Conservation (phyloP, 2,113 vertebrate genomes). For the Rana temporaria region DNA sequence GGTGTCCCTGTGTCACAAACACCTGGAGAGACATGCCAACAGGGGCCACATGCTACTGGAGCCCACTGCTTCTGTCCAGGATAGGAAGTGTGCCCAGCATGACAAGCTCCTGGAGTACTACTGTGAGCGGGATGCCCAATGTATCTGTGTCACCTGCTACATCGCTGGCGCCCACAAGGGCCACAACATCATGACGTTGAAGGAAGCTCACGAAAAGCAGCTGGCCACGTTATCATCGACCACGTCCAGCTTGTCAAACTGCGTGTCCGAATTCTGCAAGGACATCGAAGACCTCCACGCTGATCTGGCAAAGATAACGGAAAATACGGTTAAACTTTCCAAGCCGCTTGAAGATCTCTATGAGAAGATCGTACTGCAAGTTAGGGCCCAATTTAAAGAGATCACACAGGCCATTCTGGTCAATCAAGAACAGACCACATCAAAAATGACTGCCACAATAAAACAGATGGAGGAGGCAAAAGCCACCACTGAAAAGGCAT, state of each 20-base stretch:
- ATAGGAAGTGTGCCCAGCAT: constrained; percentile 79
- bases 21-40: constrained; percentile 79
- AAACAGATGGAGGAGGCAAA: constrained; percentile 13
- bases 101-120: constrained; percentile 80
- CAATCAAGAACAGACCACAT: neutral
- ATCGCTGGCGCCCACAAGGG: constrained; percentile 63
- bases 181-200: constrained; percentile 65
- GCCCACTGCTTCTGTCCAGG: constrained; percentile 67
- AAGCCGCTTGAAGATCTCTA: neutral
- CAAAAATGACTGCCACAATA: neutral
- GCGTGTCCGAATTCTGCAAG: neutral
- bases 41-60: constrained; percentile 82
- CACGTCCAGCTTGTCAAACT: neutral
- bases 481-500: neutral
- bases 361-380: neutral
- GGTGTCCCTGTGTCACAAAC: constrained; percentile 80
- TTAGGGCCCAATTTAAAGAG: neutral
- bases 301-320: neutral
- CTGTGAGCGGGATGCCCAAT: constrained; percentile 73
- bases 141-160: constrained; percentile 75
- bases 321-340: neutral
- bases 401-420: neutral
- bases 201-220: neutral
- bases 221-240: constrained; percentile 43
- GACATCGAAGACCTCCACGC: neutral